Evolutionary conservation across 2,113 vertebrate species (phyloP), one percentile per base, ranked within the genome.

Genomic region (Paedocypris sp.): DNA sequence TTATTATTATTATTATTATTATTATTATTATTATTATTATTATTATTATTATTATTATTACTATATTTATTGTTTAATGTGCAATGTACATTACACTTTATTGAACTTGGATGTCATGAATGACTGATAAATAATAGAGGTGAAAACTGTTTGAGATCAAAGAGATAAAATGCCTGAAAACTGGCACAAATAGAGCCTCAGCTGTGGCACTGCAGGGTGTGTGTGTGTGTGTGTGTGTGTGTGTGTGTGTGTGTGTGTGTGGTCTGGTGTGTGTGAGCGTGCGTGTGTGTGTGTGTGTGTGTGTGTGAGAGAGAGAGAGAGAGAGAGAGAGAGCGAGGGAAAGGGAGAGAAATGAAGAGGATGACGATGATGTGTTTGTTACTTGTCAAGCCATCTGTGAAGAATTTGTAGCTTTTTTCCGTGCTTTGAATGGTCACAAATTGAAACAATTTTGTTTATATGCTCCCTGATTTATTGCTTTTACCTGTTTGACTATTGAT

Each of bases 131-230:
- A 38, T 23, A 26, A 11, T 8, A 5, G 7, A 11, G 29, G 22
- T 15, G 19, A 36, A 28, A 22, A 43, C 18, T 9, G n/a, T 58
- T 20, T 10, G 43, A 26, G 19, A 53, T 52, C 61, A 64, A 48
- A 69, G 54, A 54, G 61, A 60, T 54, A 70, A 70, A 62, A 47
- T 57, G 57, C 58, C 49, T 42, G 33, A 61, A 70, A 70, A 49
- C 43, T 65, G 68, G 68, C 68, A 61, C 64, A 70, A 62, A 70
- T 66, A 66, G 48, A 45, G 66, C 57, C 62, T 70, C 68, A 70
- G 68, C 68, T 70, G 68, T 70, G 57, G 45, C 68, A 61, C 68
- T 65, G 32, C 59, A 48, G 67, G 42, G 47, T 19, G 36, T 51
- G 60, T 58, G 52, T 63, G 32, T 58, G 10, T 28, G 25, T 51